Evolutionary conservation across 1,140 invertebrate genomes (phyloP).

Genomic region (Mycetomoellerius zeteki): DNA sequence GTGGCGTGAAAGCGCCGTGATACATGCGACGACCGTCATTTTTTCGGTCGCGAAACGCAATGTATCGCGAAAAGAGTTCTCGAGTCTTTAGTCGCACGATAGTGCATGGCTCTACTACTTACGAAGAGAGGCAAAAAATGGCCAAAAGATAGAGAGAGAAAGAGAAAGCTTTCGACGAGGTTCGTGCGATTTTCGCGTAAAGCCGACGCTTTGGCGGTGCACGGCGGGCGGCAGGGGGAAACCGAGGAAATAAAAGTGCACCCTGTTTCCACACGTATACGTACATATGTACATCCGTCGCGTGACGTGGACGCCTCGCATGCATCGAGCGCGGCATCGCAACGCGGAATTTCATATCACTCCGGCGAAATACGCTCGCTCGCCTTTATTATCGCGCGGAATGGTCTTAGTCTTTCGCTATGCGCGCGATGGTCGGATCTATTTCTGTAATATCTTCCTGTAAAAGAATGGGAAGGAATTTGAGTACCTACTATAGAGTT

Average conservation of each 20-base stretch:
- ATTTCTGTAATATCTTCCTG: constrained; percentile 37
- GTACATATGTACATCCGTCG: constrained; percentile 10
- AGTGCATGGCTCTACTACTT: background rate
- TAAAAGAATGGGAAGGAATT: background rate
- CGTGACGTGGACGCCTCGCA: constrained; percentile 45
- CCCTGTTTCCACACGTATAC: background rate
- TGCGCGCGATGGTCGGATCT: constrained; percentile 32
- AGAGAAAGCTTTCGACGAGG: constrained; percentile 14
- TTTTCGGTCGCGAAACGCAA: constrained; percentile 50
- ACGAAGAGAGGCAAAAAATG: too few species aligned
- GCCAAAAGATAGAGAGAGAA: background rate
- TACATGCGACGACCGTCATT: constrained; percentile 57
- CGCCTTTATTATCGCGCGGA: constrained; percentile 55
- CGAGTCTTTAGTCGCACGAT: constrained; percentile 49
- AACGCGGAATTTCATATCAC: constrained; percentile 58
- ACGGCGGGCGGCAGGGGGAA: background rate
- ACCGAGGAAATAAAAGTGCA: constrained; percentile 54
- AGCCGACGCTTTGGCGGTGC: background rate
- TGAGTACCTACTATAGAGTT: background rate
- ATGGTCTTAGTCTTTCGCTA: constrained; percentile 47
- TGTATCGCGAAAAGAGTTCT: constrained; percentile 43
- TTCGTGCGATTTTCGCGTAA: constrained; percentile 33
- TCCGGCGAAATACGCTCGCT: constrained; percentile 30
- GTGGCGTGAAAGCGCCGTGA: constrained; percentile 34
- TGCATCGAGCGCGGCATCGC: constrained; percentile 29